Base-by-base conservation (phyloP, 64 coral and sea anemone genomes). In the Cladopsammia gracilis region DNA sequence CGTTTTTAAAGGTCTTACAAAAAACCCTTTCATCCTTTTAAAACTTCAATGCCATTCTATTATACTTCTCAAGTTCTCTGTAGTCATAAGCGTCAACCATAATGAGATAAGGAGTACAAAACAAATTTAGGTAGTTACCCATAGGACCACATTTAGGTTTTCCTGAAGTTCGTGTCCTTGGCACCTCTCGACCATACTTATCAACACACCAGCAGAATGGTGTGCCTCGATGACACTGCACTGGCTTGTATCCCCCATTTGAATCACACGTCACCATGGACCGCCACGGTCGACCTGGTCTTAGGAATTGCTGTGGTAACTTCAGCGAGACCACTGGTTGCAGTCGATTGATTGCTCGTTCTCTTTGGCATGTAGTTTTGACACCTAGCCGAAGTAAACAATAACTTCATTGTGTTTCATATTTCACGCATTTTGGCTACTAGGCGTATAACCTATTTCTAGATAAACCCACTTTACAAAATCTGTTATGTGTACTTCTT, bases 161-260 rank as follows among this genome's bases (percentile, higher is more conserved):
- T 59, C 90, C 90, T 4, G 79, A 71, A 54, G 24, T 51, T 65
- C 90, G 59, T n/a, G 81, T 93, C 34, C 91, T 76, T 8, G 91
- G 82, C 15, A 87, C 70, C 64, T 93, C 91, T 86, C 53, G 44
- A 13, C 91, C 91, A 67, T 93, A 86, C 24, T 75, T 83, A 78
- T 93, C 91, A 3, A 85, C 81, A 87, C 91, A 93, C 91, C 91
- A 93, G 24, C 91, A 93, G 59, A 86, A 76, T 57, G 67, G 45
- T 18, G 64, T 91, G 0, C 81, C 70, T 44, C 42, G 25, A 18
- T 87, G 70, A 43, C 91, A 93, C 20, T 93, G 91, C 10, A 93
- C 81, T 11, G 64, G 56, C 14, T 62, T 70, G 68, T 72, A 93
- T 15, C 91, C 62, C 47, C 91, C 91, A 34, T 68, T 93, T 4